These are phyloP conservation scores for Pseudochirops corinnae DNA, from an alignment of 2,797 vertebrate species.

Conservation along the genomic window DNA sequence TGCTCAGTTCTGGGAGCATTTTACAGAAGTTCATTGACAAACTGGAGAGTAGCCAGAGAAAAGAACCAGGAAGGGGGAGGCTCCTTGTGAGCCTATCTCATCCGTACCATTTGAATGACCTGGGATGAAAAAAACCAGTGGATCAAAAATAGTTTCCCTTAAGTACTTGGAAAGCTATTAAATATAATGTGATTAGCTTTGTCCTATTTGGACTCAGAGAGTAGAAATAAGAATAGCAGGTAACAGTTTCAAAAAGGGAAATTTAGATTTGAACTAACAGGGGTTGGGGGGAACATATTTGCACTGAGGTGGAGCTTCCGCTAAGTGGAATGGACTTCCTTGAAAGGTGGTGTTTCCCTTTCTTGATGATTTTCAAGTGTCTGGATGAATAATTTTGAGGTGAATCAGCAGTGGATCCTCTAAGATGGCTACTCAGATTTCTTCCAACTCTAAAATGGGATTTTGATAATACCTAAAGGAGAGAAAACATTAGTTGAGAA, in stretches of 20 bases:
- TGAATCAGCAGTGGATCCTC: neutral
- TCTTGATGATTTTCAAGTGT: neutral
- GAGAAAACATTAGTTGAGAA: neutral
- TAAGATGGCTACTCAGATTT: neutral
- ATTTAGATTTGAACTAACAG: neutral
- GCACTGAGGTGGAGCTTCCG: neutral
- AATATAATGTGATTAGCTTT: neutral
- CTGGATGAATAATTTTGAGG: neutral
- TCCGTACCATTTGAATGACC: neutral
- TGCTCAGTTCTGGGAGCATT: neutral
- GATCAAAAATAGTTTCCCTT: neutral
- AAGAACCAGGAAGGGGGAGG: neutral
- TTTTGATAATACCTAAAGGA: neutral
- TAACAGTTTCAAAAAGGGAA: neutral
- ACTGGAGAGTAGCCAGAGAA: neutral
- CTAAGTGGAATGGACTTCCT: neutral
- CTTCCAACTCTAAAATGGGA: neutral
- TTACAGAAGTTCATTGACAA: neutral
- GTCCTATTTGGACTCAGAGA: neutral
- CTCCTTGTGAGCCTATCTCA: neutral
- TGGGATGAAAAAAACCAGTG: neutral
- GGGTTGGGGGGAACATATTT: neutral
- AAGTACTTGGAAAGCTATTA: neutral
- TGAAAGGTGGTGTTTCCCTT: neutral
- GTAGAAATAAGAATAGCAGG: neutral